phyloP scores from a whole-genome alignment of 2,113 vertebrate genomes.

The Rattus rattus region DNA sequence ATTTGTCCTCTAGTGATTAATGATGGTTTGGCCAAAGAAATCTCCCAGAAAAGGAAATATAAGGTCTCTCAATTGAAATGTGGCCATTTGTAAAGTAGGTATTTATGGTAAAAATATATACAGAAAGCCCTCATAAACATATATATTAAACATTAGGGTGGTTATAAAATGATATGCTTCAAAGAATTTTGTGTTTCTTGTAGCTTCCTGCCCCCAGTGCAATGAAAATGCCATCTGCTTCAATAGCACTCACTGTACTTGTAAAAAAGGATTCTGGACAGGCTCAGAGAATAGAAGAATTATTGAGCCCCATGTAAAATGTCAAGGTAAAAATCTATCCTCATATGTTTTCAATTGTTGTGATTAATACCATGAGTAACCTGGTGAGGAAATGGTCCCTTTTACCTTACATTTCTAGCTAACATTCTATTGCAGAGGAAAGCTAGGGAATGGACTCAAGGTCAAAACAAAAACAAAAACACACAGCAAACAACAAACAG shows the following conservation, averaged over 20 bases:
- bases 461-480: too few species aligned
- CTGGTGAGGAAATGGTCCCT: neutral
- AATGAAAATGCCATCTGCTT: neutral
- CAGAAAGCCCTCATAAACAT: fast-evolving
- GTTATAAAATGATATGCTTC: neutral
- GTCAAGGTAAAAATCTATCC: conserved; percentile 63
- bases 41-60: neutral
- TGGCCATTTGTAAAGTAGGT: neutral
- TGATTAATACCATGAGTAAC: neutral
- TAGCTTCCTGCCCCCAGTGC: conserved; percentile 39
- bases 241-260: conserved; percentile 58
- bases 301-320: neutral
- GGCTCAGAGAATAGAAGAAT: neutral
- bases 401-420: neutral
- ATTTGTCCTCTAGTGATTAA: neutral
- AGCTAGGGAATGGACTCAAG: neutral
- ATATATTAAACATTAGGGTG: neutral
- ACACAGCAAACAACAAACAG: too few species aligned
- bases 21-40: neutral
- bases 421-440: neutral
- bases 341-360: neutral
- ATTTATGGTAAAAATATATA: neutral
- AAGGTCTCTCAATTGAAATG: neutral
- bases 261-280: conserved; percentile 34
- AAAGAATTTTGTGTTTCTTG: neutral